phyloP scores from a whole-genome alignment of 1,140 invertebrate species.

The Drosophila takahashii region DNA sequence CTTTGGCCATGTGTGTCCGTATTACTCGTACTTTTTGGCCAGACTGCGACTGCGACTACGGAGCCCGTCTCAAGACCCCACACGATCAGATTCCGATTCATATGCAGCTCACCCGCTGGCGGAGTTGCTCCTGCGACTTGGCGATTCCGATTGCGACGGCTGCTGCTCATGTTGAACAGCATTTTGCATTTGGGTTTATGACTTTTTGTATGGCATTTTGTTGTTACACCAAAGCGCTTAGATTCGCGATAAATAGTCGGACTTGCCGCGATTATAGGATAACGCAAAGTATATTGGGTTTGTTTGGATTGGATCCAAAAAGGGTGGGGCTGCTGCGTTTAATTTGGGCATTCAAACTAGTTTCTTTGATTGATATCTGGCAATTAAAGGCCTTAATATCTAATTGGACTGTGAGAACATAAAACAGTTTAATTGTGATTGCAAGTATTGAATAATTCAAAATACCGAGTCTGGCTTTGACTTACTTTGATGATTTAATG shows the following conservation, averaged over 20 bases:
- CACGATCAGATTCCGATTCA: slow-evolving; percentile 34
- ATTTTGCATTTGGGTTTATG: slow-evolving; percentile 54
- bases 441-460: slow-evolving; percentile 6
- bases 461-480: neutral
- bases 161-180: slow-evolving; percentile 60
- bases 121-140: slow-evolving; percentile 26
- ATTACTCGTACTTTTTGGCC: slow-evolving; percentile 33
- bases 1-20: slow-evolving; percentile 32
- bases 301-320: slow-evolving; percentile 8
- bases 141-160: slow-evolving; percentile 32
- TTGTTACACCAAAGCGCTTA: slow-evolving; percentile 47
- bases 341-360: slow-evolving; percentile 27
- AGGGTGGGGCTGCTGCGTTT: slow-evolving; percentile 16
- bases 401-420: neutral
- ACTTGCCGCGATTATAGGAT: slow-evolving; percentile 42
- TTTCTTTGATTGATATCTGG: slow-evolving; percentile 29
- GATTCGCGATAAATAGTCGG: slow-evolving; percentile 53
- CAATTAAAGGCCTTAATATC: slow-evolving; percentile 1
- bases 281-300: slow-evolving; percentile 37
- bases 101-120: slow-evolving; percentile 29
- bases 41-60: neutral
- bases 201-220: slow-evolving; percentile 40
- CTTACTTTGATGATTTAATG: neutral
- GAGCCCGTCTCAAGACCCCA: slow-evolving; percentile 29
- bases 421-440: slow-evolving; percentile 11